Base-by-base conservation (phyloP, 2,888 invertebrate species). In the Thecocarcelia acutangulata region DNA sequence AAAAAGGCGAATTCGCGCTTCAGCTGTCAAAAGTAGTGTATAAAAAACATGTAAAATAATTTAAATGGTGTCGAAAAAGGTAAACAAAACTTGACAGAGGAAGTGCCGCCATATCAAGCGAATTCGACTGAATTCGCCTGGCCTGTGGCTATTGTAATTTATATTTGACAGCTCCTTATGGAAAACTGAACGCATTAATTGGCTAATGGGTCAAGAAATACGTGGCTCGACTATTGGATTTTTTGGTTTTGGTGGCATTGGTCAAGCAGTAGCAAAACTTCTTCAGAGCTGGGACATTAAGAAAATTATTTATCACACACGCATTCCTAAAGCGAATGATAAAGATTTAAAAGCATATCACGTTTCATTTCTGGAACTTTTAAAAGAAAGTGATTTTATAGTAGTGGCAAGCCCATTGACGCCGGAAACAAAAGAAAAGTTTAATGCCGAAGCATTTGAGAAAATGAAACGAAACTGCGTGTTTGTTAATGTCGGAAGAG, bases 381-480 rank as follows among this genome's bases (percentile, higher is more conserved):
- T 98, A 0, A 85, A 84, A 6, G 90, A 94, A 85, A 97, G 97
- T 84, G 98, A 98, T 89, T 97, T 98, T 89, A 92, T 98, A 0
- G 93, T 98, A 52, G 95, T 95, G 11, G 95, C 95, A 75, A 94
- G 95, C 82, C 94, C 97, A 0, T 91, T 97, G 40, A 96, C 94
- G 0, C 92, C 94, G 1, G 95, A 96, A 88, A 98, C 97, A 0
- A 93, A 92, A 48, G 93, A 93, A 50, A 92, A 97, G 83, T 97
- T 99, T 87, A 94, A 97, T 88, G 93, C 93, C 63, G 88, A 91
- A 48, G 94, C 95, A 0, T 98, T 98, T 89, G 90, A 91, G 1
- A 94, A 94, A 88, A 99, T 99, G 98, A 98, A 98, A 89, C 91
- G 91, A 0, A 93, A 92, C 56, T 95, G 97, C 0, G 93, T 98